Evolutionary conservation across 1,140 invertebrate genomes (phyloP).

Genomic region (Cryptotermes secundus): DNA sequence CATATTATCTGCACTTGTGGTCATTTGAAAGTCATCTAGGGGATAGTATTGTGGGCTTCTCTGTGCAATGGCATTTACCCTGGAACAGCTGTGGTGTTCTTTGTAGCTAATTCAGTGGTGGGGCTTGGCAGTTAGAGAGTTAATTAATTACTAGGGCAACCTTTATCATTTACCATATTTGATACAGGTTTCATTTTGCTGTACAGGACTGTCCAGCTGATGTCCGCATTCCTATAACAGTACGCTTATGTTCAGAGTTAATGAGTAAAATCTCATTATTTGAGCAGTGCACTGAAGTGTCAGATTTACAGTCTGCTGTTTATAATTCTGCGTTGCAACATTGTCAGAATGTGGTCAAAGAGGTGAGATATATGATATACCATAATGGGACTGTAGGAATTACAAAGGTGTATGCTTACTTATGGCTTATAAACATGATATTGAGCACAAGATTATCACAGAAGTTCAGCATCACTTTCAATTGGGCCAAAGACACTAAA

Average conservation of each 20-base stretch:
- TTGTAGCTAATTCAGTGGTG: no score
- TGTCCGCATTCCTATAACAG: constrained; percentile 50
- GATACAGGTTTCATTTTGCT: constrained; percentile 35
- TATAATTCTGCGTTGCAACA: constrained; percentile 39
- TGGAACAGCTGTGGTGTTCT: no score
- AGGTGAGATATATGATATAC: constrained; percentile 52
- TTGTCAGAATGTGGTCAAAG: constrained; percentile 52
- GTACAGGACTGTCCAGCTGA: constrained; percentile 53
- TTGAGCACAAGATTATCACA: constrained; percentile 48
- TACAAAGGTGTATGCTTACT: constrained; percentile 47
- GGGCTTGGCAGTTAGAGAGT: no score
- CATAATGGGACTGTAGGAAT: constrained; percentile 61
- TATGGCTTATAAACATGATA: constrained; percentile 48
- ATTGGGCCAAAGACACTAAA: constrained; percentile 50
- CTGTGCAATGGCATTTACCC: no score
- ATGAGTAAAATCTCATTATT: neutral
- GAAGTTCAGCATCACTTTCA: constrained; percentile 52
- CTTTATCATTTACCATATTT: no score
- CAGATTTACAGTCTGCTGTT: constrained; percentile 35
- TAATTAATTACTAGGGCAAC: no score
- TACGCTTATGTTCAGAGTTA: constrained; percentile 46
- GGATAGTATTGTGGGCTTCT: no score
- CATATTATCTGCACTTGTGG: no score
- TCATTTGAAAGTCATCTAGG: no score
- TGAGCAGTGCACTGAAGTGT: constrained; percentile 41